A percentile compares a stretch with the other conserved stretches of the same genome.
These are phyloP conservation scores for Oryzias melastigma DNA, from an alignment of 2,113 vertebrate genomes.

Conservation along the genomic window DNA sequence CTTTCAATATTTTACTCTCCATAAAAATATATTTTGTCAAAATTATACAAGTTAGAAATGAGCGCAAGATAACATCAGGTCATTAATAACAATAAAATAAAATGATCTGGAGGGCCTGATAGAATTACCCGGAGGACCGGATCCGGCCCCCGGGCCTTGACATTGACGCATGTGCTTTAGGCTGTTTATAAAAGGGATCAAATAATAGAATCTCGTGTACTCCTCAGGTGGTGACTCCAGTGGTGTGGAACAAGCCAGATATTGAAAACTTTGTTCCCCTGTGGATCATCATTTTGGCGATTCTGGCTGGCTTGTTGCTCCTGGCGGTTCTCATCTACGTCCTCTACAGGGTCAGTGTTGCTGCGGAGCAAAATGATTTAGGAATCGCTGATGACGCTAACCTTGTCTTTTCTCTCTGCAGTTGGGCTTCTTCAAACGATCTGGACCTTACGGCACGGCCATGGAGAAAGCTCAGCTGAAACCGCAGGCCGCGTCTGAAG, in stretches of 20 bases:
- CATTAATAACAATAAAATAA: too few species aligned
- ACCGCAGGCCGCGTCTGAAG: constrained; percentile 91
- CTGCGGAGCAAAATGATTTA: neutral
- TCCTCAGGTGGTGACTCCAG: constrained; percentile 80
- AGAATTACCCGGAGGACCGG: too few species aligned
- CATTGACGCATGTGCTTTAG: neutral
- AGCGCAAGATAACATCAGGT: too few species aligned
- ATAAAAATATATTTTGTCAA: too few species aligned
- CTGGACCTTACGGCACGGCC: constrained; percentile 88
- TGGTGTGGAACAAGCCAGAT: constrained; percentile 88
- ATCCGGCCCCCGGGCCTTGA: too few species aligned
- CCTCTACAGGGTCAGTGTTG: constrained; percentile 85
- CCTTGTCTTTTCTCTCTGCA: constrained; percentile 35
- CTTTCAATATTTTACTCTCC: too few species aligned
- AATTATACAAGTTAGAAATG: too few species aligned
- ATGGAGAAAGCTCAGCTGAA: constrained; percentile 97
- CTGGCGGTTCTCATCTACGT: constrained; percentile 89
- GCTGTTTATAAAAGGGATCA: neutral
- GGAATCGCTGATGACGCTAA: neutral
- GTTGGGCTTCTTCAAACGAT: constrained; percentile 93
- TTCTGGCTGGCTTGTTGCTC: constrained; percentile 87
- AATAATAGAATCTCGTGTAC: neutral
- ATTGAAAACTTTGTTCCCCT: constrained; percentile 82
- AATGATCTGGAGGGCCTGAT: too few species aligned
- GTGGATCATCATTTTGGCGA: constrained; percentile 91